Evolutionary conservation across 2,888 invertebrate species (phyloP).

Genomic region (Troglohyphantes excavatus): DNA sequence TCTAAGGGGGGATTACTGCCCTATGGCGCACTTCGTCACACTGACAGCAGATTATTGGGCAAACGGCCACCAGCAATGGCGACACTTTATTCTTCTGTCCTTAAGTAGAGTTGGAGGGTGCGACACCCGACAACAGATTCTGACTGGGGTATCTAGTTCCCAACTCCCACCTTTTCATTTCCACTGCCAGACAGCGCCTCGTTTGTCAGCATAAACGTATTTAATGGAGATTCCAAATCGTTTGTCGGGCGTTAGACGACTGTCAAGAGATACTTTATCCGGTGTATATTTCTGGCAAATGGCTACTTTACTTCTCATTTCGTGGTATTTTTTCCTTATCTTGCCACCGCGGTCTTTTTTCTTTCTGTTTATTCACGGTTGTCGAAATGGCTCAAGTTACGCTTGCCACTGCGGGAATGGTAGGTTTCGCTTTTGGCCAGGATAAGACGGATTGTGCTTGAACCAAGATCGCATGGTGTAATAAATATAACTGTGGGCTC

Average conservation of each 20-base stretch:
- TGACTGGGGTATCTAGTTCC: constrained; percentile 29
- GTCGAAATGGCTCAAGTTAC: neutral
- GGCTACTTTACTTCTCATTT: constrained; percentile 37
- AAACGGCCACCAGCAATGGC: constrained; percentile 65
- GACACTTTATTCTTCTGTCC: constrained; percentile 69
- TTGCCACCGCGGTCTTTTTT: neutral
- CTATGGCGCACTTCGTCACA: constrained; percentile 77
- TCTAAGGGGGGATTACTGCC: constrained; percentile 66
- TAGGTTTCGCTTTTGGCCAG: neutral
- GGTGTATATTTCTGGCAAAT: constrained; percentile 66
- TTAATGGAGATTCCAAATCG: constrained; percentile 72
- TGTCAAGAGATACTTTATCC: constrained; percentile 74
- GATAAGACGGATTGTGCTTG: neutral
- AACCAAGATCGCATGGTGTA: neutral
- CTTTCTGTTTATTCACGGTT: neutral
- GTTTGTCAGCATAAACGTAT: constrained; percentile 75
- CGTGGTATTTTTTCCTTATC: neutral
- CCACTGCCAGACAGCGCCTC: constrained; percentile 39
- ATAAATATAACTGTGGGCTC: too few species aligned
- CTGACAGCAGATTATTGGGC: constrained; percentile 77
- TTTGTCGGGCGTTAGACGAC: constrained; percentile 70
- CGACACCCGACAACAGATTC: constrained; percentile 68
- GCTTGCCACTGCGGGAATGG: neutral
- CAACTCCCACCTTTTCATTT: constrained; percentile 58
- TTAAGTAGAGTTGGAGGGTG: constrained; percentile 62